Base-by-base conservation (phyloP, 2,113 vertebrate genomes). In the Egretta garzetta region DNA sequence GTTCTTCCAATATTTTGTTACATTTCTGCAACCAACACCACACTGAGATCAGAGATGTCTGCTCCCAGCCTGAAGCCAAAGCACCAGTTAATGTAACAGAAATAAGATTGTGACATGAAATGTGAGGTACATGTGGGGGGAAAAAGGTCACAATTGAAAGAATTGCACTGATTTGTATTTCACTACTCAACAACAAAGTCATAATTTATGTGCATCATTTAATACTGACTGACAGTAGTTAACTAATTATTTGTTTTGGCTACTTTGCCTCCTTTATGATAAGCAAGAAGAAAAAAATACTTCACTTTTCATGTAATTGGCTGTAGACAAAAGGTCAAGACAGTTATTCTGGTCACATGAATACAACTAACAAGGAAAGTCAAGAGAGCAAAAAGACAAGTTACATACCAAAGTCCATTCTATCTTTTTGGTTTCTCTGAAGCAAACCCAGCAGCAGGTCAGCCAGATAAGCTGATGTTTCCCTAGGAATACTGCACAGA, bases 401-500 rank as follows among this genome's bases (percentile, higher is more conserved):
- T 79, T 80, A 98, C 99, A 95, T 96, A 99, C 99, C 99, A 90
- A 99, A 99, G 96, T 99, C 99, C 98, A 99, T 99, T 88, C 99
- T 98, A 74, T 99, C 99, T 96, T 99, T 99, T 95, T 99, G 99
- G 97, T 99, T 99, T 96, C 99, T 99, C 98, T 99, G 99, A 95
- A 99, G 98, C 92, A 99, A 98, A 70, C 99, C 99, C 86, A 99
- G 97, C 60, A 99, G 97, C 91, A 99, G 98, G 96, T 99, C 98
- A 71, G 98, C 95, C 92, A 99, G 98, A 55, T 98, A 99, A 84
- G 98, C 95, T 50, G 99, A 99, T 5, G 99, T 99, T 98, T 99
- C 99, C 95, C 99, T 98, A 24, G 99, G 99, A 98, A 99, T 99
- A 96, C 99, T 99, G 81, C 62, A 82, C 41, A 62, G 33, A 83